Percentiles rank a stretch among this genome's conserved stretches.
Conservation (phyloP, 2,797 vertebrate genomes). For the Helarctos malayanus region DNA sequence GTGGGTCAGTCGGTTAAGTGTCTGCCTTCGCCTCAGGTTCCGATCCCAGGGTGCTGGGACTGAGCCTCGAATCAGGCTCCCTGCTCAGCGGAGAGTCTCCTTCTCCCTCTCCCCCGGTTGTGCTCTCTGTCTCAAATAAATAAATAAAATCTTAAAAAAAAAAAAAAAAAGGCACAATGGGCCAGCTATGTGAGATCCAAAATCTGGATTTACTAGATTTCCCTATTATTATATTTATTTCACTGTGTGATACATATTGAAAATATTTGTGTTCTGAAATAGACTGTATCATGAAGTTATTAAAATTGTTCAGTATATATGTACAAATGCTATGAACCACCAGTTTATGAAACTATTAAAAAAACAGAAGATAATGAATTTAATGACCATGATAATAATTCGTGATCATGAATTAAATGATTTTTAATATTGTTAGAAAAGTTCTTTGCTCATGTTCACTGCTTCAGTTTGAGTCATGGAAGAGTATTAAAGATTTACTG, state of each 20-base stretch:
- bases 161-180: background rate
- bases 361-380: conserved; percentile 39
- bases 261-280: background rate
- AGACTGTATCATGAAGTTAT: background rate
- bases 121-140: background rate
- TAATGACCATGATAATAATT: background rate
- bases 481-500: conserved; percentile 48
- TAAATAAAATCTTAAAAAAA: background rate
- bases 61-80: background rate
- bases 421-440: background rate
- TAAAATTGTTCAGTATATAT: background rate
- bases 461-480: background rate
- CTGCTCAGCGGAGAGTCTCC: background rate
- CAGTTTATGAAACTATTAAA: background rate
- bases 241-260: background rate
- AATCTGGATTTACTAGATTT: background rate
- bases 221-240: background rate
- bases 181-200: background rate
- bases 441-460: background rate
- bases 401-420: background rate
- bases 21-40: background rate
- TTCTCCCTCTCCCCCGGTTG: background rate
- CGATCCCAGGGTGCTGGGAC: background rate
- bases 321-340: background rate
- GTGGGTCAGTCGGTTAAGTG: background rate